phyloP scores from a whole-genome alignment of 2,888 invertebrate species.

The Ceraclea dissimilis region DNA sequence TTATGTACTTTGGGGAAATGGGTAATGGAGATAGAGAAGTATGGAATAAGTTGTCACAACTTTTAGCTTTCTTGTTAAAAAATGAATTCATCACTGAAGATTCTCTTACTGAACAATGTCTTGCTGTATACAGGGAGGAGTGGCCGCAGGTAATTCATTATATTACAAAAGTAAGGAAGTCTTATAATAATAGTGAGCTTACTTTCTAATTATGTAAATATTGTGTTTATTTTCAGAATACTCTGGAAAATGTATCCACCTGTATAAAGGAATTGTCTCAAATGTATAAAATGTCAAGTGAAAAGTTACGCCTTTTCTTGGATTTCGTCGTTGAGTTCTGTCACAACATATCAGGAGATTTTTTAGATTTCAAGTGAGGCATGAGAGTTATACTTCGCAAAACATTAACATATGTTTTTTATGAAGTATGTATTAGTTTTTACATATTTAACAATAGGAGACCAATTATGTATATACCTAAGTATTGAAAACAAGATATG shows the following conservation, averaged over 20 bases:
- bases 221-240: constrained; percentile 30
- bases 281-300: constrained; percentile 31
- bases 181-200: too few species aligned
- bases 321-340: constrained; percentile 44
- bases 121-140: constrained; percentile 59
- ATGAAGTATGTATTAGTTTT: too few species aligned
- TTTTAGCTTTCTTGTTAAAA: constrained; percentile 46
- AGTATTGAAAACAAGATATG: too few species aligned
- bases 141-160: constrained; percentile 51
- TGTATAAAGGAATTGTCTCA: constrained; percentile 42
- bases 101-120: constrained; percentile 56
- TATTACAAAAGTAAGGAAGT: too few species aligned
- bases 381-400: neutral
- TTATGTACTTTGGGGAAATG: constrained; percentile 33
- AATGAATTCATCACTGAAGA: constrained; percentile 52
- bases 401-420: too few species aligned
- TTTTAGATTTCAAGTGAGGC: neutral
- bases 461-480: too few species aligned
- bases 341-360: constrained; percentile 32
- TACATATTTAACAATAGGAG: too few species aligned
- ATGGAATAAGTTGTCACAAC: constrained; percentile 39
- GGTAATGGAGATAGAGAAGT: constrained; percentile 29
- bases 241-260: constrained; percentile 36
- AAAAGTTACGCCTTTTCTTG: constrained; percentile 41
- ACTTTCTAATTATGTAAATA: neutral